Evolutionary conservation across 2,888 invertebrate species (phyloP).

Genomic region (Nomada ruficornis): DNA sequence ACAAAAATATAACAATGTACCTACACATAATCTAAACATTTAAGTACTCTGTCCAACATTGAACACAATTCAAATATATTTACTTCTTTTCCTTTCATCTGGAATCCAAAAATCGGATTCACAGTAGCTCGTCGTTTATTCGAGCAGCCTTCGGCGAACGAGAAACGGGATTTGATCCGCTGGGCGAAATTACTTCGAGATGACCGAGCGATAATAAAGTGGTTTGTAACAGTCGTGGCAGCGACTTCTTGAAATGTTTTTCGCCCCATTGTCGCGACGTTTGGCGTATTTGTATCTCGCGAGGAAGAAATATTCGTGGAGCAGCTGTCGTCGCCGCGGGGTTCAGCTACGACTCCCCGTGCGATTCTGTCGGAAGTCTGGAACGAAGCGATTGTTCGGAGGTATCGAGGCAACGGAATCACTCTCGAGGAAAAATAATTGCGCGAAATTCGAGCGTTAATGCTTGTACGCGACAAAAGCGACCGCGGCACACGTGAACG

Average conservation of each 20-base stretch:
- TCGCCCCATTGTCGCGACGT: constrained; percentile 60
- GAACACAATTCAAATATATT: neutral
- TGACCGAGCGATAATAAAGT: constrained; percentile 68
- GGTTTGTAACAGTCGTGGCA: constrained; percentile 61
- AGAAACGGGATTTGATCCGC: neutral
- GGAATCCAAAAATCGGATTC: constrained; percentile 17
- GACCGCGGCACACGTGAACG: constrained; percentile 59
- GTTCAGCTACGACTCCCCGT: constrained; percentile 59
- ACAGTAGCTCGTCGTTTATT: neutral
- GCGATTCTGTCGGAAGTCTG: constrained; percentile 39
- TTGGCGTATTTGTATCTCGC: constrained; percentile 61
- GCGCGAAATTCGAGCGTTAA: constrained; percentile 61
- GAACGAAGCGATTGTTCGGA: constrained; percentile 78
- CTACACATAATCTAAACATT: no score
- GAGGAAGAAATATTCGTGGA: constrained; percentile 56
- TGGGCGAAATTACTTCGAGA: constrained; percentile 53
- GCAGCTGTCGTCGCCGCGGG: constrained; percentile 80
- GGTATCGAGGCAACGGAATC: constrained; percentile 80
- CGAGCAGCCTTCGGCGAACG: neutral
- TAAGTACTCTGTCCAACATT: no score
- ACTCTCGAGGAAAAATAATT: constrained; percentile 83
- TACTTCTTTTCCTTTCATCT: neutral
- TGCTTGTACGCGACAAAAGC: constrained; percentile 41
- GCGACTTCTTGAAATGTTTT: constrained; percentile 60
- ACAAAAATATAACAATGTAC: no score